phyloP scores from a whole-genome alignment of 2,113 vertebrate species.

The Hypocryptadius cinnamomeus region DNA sequence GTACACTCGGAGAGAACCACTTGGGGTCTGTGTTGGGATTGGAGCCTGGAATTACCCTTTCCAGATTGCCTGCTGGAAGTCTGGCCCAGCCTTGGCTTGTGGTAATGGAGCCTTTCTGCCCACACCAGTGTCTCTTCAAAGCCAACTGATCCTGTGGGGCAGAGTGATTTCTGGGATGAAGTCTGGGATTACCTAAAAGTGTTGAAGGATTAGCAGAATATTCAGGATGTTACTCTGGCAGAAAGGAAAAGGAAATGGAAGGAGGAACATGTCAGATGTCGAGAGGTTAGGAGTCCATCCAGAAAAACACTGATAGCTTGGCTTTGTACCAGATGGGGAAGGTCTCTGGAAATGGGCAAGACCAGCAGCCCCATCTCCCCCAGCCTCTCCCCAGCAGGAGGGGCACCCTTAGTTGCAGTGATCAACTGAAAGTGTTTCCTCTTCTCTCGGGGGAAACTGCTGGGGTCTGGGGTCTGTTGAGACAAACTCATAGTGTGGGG shows the following conservation, averaged over 20 bases:
- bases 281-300: neutral
- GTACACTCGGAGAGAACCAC: slow-evolving; percentile 88
- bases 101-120: slow-evolving; percentile 68
- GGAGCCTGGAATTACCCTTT: slow-evolving; percentile 97
- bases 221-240: neutral
- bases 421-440: neutral
- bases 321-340: neutral
- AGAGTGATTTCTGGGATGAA: neutral
- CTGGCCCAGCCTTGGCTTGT: slow-evolving; percentile 89
- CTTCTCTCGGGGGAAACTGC: neutral
- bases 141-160: neutral
- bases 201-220: neutral
- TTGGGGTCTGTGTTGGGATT: slow-evolving; percentile 92
- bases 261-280: neutral
- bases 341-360: neutral
- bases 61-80: slow-evolving; percentile 85
- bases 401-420: neutral
- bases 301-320: neutral
- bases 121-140: neutral
- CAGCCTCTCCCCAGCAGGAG: neutral
- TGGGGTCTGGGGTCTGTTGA: neutral
- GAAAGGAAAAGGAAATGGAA: neutral
- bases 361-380: neutral
- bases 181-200: neutral
- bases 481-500: neutral